Evolutionary conservation across 2,113 vertebrate genomes (phyloP).

Genomic region (Melanostigma gelatinosum): DNA sequence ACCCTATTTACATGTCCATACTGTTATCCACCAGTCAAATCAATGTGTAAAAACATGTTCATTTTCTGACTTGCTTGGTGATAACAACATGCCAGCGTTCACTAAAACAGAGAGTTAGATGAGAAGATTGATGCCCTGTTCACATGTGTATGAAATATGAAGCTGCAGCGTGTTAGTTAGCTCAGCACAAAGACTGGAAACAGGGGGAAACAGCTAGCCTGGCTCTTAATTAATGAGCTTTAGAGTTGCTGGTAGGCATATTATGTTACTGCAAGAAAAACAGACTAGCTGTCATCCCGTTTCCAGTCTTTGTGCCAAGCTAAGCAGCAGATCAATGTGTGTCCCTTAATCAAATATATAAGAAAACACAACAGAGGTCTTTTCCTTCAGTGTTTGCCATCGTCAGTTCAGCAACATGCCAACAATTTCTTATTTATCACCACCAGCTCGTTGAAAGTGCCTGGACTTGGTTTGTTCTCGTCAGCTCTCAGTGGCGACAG

Average conservation of each 20-base stretch:
- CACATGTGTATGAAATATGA: not conserved
- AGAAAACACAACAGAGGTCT: not conserved
- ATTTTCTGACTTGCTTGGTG: not conserved
- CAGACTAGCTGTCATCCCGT: not conserved
- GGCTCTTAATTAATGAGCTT: not conserved
- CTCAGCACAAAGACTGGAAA: not conserved
- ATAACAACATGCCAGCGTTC: not conserved
- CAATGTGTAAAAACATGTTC: not conserved
- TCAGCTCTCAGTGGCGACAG: constrained; percentile 32
- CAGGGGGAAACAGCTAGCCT: not conserved
- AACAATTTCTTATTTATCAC: not conserved
- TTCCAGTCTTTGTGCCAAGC: not conserved
- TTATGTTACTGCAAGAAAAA: too few species aligned
- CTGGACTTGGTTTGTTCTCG: constrained; percentile 22
- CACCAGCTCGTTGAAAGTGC: not conserved
- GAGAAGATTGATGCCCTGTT: not conserved
- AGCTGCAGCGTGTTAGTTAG: not conserved
- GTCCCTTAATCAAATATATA: not conserved
- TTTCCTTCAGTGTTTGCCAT: constrained; percentile 10
- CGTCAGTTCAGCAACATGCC: not conserved
- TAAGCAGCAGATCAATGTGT: not conserved
- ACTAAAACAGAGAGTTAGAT: not conserved
- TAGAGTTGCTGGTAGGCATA: not conserved
- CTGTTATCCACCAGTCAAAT: not conserved
- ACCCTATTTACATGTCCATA: constrained; percentile 1